A percentile compares a stretch with the other conserved stretches of the same genome.
Conservation (phyloP, 2,797 vertebrate genomes). For the Sternotherus odoratus region DNA sequence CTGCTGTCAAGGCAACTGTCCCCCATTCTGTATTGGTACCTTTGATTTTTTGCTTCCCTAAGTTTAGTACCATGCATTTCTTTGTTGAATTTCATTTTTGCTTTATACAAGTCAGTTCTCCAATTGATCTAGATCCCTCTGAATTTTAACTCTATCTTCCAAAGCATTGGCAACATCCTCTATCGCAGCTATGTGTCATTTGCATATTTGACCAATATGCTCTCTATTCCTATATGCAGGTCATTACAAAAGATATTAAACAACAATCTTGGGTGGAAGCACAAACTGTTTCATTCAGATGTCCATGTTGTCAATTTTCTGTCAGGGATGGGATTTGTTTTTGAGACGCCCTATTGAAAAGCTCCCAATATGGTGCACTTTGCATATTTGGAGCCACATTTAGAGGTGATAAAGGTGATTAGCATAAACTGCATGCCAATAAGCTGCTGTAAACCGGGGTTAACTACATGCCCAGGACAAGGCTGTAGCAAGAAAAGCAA, state of each 20-base stretch:
- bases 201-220: too few relatives aligned
- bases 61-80: too few relatives aligned
- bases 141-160: too few relatives aligned
- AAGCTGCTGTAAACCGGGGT: background rate
- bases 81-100: too few relatives aligned
- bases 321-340: background rate
- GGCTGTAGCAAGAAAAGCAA: too few relatives aligned
- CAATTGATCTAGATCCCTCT: too few relatives aligned
- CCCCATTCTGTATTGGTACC: background rate
- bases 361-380: background rate
- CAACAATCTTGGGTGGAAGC: background rate
- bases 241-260: too few relatives aligned
- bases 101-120: too few relatives aligned
- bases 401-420: background rate
- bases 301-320: background rate
- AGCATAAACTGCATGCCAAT: background rate
- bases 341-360: background rate
- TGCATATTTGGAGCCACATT: background rate
- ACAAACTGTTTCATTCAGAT: background rate
- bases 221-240: too few relatives aligned
- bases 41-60: too few relatives aligned
- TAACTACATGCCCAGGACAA: background rate
- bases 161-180: too few relatives aligned
- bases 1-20: background rate
- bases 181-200: too few relatives aligned